A percentile compares a stretch with the other conserved stretches of the same genome.
phyloP scores from a whole-genome alignment of 1,140 invertebrate genomes.

The Diorhabda elongata region DNA sequence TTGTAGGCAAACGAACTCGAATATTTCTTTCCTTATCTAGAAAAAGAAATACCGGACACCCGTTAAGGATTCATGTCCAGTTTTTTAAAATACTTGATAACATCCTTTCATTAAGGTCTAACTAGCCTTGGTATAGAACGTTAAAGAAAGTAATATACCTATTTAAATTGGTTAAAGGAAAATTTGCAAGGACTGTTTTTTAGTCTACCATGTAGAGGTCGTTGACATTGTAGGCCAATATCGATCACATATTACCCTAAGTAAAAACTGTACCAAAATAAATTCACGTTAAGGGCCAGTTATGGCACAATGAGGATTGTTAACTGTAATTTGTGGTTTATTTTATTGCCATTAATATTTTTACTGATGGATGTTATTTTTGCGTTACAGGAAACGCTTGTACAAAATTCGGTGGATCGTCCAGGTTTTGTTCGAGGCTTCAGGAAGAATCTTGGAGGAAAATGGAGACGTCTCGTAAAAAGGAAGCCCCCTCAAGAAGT shows the following conservation, averaged over 20 bases:
- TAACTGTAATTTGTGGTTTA: background rate
- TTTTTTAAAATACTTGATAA: background rate
- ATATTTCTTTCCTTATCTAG: slow-evolving; percentile 5
- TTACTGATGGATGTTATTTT: slow-evolving; percentile 22
- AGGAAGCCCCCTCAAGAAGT: slow-evolving; percentile 73
- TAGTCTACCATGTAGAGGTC: slow-evolving; percentile 21
- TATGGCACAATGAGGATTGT: too few relatives aligned
- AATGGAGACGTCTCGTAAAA: slow-evolving; percentile 74
- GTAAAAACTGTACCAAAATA: slow-evolving; percentile 21
- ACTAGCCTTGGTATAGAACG: background rate
- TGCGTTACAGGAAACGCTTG: slow-evolving; percentile 67
- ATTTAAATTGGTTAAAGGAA: background rate
- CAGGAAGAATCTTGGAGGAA: slow-evolving; percentile 75
- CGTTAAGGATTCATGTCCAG: background rate
- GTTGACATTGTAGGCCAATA: slow-evolving; percentile 16
- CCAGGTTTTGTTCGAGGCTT: slow-evolving; percentile 71
- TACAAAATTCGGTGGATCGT: slow-evolving; percentile 68
- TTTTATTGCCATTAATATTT: background rate
- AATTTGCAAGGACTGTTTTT: background rate
- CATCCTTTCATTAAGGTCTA: background rate
- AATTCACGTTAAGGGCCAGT: slow-evolving; percentile 15
- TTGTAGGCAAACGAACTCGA: slow-evolving; percentile 10
- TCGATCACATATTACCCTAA: slow-evolving; percentile 19
- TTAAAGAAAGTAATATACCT: background rate
- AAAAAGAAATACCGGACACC: background rate